Base-by-base conservation (phyloP, 1,140 invertebrate species). In the Leptinotarsa defecta region DNA sequence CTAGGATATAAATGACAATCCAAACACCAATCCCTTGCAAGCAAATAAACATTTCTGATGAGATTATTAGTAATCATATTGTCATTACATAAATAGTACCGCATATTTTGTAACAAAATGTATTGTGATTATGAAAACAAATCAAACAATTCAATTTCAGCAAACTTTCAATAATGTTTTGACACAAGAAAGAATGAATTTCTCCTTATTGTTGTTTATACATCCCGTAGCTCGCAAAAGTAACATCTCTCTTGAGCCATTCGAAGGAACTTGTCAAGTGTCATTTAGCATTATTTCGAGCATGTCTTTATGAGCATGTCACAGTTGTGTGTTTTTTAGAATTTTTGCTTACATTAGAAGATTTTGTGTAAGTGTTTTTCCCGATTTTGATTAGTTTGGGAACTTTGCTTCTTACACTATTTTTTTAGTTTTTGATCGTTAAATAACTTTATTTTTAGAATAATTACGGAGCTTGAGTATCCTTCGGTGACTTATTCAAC, bases 291-390 rank as follows among this genome's bases (percentile, higher is more conserved):
- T 15, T 15, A 64, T 68, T 69, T 74, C 69, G 72, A 70, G 77
- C 77, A 78, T 78, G 77, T 27, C 75, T 78, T 78, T 73, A 78
- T 75, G 20, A 62, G 74, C 74, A 78, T 75, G 48, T 48, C 48
- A 74, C 48, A 71, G 68, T 74, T 68, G 76, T 77, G 76, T 75
- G 76, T 77, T 77, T 65, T 74, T 63, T 72, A 72, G 70, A 72
- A 69, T 43, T 48, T 34, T 69, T 69, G 68, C 68, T 69, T 69
- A 43, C 43, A 5, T 43, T 69, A 43, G 43, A 48, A 69, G 15
- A 48, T 69, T 43, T 48, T 69, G 22, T 69, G 22, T 69, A n/a
- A 69, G 19, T 34, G 68, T 69, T 34, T 48, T 69, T 43, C 24
- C 52, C 68, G 43, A 69, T 20, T 48, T 69, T 65, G 63, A 65